Evolutionary conservation across 2,888 invertebrate genomes (phyloP), one percentile per base, ranked within the genome.

Genomic region (Julus scandinavius): DNA sequence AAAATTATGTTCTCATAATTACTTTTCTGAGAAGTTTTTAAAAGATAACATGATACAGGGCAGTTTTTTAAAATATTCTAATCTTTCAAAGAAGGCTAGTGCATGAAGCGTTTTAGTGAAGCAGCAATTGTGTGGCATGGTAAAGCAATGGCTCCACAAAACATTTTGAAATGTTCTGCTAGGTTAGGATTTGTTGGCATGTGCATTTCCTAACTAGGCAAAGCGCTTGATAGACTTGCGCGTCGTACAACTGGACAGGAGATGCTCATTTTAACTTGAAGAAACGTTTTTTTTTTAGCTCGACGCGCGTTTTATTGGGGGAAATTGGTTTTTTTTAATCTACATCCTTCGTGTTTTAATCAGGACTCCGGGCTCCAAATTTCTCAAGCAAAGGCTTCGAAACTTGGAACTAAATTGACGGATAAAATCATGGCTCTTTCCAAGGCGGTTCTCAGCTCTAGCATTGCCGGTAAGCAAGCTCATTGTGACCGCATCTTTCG

Each of bases 371-470:
- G 54, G 54, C 0, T 20, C 72, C 7, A 5, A 2, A 11, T 63
- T n/a, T 63, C 20, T 1, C 9, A n/a, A 20, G 72, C 4, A 29
- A 20, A 72, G 11, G 29, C 20, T 6, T 6, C 6, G 72, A 6
- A 72, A 72, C 1, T 9, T 72, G 4, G 29, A 72, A 29, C 29
- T 1, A 72, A 9, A 29, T 2, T 29, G 20, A 11, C 2, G 11
- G n/a, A 29, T 1, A 72, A 72, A 29, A 9, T n/a, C 72, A 85
- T 85, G 85, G 85, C 85, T 41, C 45, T 85, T 85, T 85, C 85
- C 40, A 85, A 85, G 41, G 85, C 85, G 41, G 85, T 45, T n/a
- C 49, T 85, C 41, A 85, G 49, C n/a, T 85, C 85, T 6, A 49
- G n/a, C 49, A 85, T 85, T 41, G 49, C 45, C 49, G 85, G 85